Conservation (phyloP, 2,797 vertebrate species). For the Paratrypauchen microcephalus region DNA sequence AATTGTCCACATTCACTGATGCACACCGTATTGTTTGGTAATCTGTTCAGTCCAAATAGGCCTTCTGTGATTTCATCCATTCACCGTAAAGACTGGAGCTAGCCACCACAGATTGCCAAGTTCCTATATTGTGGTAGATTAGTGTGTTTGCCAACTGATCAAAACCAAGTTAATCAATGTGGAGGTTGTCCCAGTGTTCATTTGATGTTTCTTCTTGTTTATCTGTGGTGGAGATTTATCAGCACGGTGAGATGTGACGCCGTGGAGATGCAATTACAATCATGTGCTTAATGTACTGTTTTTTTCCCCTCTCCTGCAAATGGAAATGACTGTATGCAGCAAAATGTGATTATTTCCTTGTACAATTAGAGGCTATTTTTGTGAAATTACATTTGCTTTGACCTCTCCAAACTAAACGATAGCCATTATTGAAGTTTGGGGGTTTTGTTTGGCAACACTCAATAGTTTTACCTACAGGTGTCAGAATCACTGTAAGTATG, state of each 20-base stretch:
- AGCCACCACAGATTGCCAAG: neutral
- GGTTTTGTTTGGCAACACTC: too few relatives aligned
- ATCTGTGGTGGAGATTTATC: constrained; percentile 20
- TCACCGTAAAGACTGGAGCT: neutral
- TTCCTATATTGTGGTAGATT: neutral
- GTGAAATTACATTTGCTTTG: too few relatives aligned
- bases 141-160: neutral
- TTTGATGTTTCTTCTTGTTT: constrained; percentile 1
- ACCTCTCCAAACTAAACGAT: too few relatives aligned
- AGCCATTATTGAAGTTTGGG: too few relatives aligned
- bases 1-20: neutral
- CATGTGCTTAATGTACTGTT: neutral
- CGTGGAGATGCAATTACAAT: neutral
- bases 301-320: neutral
- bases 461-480: too few relatives aligned
- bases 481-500: too few relatives aligned
- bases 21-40: neutral
- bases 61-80: neutral
- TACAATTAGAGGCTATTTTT: neutral
- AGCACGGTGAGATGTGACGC: constrained; percentile 7
- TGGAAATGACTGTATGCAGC: neutral
- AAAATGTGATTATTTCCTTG: neutral
- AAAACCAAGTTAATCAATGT: neutral
- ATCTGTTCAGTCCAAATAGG: neutral
- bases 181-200: neutral